These are phyloP conservation scores for Drosophila seguyi DNA, from an alignment of 1,140 invertebrate species.

Conservation along the genomic window DNA sequence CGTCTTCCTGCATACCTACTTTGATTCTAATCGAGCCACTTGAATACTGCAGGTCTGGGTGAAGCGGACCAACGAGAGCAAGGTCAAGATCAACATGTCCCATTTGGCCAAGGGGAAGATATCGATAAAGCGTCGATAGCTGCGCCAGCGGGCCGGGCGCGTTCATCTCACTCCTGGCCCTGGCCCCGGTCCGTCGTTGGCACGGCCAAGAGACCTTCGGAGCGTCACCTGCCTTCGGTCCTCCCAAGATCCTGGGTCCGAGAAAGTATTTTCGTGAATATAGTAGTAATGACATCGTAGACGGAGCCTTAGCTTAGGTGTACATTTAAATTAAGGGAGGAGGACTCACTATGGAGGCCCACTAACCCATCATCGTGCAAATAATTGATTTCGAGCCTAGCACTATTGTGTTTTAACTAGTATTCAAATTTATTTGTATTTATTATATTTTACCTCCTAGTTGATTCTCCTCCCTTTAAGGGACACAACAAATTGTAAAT, in stretches of 20 bases:
- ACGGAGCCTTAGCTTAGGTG: conserved; percentile 31
- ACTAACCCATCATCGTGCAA: not conserved
- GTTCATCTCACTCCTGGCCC: conserved; percentile 6
- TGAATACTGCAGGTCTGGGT: conserved; percentile 92
- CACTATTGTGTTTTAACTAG: not conserved
- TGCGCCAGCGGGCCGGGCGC: conserved; percentile 18
- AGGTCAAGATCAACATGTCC: conserved; percentile 93
- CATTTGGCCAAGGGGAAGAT: conserved; percentile 95
- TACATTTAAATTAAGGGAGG: conserved; percentile 23
- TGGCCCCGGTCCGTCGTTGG: not conserved
- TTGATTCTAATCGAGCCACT: not conserved
- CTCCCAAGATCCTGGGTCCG: conserved; percentile 7
- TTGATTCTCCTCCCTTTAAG: not conserved
- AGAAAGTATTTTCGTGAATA: conserved; percentile 14
- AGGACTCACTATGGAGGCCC: not conserved
- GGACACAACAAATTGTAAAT: conserved; percentile 13
- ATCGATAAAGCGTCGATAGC: conserved; percentile 91
- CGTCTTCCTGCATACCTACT: not conserved
- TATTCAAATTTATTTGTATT: not conserved
- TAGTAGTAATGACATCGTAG: conserved; percentile 3
- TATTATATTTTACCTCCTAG: not conserved
- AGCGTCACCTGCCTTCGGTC: conserved; percentile 7
- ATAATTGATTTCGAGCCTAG: not conserved
- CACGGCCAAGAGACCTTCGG: conserved; percentile 13
- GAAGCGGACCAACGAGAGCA: conserved; percentile 92